Evolutionary conservation across 1,140 invertebrate species (phyloP).

Genomic region (Drosophila subobscura): DNA sequence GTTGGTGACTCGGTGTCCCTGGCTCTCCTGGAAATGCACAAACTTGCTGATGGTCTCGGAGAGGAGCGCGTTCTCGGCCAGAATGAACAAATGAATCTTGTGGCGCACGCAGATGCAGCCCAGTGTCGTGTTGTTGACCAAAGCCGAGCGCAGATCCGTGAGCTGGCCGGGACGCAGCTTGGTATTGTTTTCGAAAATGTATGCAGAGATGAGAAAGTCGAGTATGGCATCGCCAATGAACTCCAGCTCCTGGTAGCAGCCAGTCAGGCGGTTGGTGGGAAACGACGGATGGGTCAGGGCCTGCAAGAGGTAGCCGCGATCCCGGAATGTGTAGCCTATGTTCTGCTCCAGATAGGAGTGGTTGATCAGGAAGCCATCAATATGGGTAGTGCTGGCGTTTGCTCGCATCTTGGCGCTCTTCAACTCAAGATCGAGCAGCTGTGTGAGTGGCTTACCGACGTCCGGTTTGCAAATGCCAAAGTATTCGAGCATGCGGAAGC

Average conservation of each 20-base stretch:
- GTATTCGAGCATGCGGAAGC: constrained; percentile 89
- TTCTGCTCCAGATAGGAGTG: constrained; percentile 86
- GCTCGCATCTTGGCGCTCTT: constrained; percentile 77
- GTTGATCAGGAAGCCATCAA: constrained; percentile 84
- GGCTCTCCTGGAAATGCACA: constrained; percentile 90
- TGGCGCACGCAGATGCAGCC: constrained; percentile 94
- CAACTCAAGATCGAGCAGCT: constrained; percentile 73
- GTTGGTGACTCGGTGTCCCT: constrained; percentile 87
- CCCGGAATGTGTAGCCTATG: constrained; percentile 88
- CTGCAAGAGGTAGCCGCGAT: constrained; percentile 88
- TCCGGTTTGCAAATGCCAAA: constrained; percentile 87
- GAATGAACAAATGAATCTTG: constrained; percentile 90
- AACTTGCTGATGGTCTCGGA: constrained; percentile 90
- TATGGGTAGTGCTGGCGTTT: constrained; percentile 64
- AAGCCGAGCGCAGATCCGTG: constrained; percentile 95
- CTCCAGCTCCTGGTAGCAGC: constrained; percentile 97
- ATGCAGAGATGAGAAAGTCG: constrained; percentile 95
- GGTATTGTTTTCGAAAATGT: constrained; percentile 91
- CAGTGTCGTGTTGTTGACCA: constrained; percentile 98
- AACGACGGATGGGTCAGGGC: constrained; percentile 97
- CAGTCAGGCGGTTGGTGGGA: constrained; percentile 92
- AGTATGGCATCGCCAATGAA: constrained; percentile 98
- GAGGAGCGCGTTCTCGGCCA: constrained; percentile 87
- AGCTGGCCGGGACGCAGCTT: constrained; percentile 91
- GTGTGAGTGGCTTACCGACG: constrained; percentile 73